Evolutionary conservation across 2,113 vertebrate species (phyloP).

Genomic region (Dryoscopus gambensis): DNA sequence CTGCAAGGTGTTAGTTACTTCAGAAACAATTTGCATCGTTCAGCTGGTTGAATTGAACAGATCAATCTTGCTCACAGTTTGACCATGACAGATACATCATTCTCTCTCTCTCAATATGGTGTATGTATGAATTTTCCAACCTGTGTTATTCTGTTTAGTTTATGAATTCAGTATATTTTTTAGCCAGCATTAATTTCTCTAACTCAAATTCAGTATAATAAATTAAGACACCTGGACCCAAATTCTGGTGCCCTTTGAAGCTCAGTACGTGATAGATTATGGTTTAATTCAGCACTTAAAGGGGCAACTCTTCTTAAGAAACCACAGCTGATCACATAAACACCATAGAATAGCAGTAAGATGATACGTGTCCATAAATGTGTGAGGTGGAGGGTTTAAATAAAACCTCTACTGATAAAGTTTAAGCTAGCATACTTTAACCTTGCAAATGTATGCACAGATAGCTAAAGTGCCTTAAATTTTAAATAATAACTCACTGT

Average conservation of each 20-base stretch:
- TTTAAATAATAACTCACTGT: not conserved
- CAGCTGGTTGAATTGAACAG: not conserved
- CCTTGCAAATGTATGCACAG: not conserved
- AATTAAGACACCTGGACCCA: not conserved
- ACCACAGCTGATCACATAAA: not conserved
- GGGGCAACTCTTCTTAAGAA: not conserved
- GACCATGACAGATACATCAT: not conserved
- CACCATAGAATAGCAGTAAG: not conserved
- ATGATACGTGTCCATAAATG: not conserved
- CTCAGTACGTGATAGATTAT: not conserved
- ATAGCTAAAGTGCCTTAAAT: not conserved
- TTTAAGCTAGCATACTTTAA: not conserved
- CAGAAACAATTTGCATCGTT: not conserved
- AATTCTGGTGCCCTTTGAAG: not conserved
- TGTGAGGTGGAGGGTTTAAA: not conserved
- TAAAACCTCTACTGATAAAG: not conserved
- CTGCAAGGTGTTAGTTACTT: not conserved
- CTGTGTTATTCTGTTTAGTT: not conserved
- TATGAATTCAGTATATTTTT: not conserved
- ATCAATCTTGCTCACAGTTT: not conserved
- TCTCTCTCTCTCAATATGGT: not conserved
- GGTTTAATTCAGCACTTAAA: not conserved
- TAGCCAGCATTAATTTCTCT: not conserved
- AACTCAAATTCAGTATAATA: not conserved
- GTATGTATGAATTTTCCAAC: not conserved